Evolutionary conservation across 2,797 vertebrate genomes (phyloP).

Genomic region (Glyptemys insculpta): DNA sequence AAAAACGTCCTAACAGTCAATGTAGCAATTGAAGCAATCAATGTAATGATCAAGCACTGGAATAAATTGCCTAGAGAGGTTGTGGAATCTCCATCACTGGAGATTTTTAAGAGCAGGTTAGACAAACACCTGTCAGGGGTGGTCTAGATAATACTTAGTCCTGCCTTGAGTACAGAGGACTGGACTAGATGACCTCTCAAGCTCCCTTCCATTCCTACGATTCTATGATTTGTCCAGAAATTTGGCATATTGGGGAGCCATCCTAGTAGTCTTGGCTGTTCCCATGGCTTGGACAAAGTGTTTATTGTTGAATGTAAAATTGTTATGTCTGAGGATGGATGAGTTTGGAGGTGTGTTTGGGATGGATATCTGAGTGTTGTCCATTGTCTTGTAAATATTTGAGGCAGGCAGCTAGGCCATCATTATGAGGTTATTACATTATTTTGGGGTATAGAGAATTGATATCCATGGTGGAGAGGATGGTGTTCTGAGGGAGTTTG

Average conservation of each 20-base stretch:
- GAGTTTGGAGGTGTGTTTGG: not conserved
- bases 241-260: not conserved
- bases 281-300: not conserved
- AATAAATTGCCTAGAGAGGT: no score
- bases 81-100: no score
- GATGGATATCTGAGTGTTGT: not conserved
- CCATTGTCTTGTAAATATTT: not conserved
- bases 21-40: no score
- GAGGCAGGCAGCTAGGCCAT: not conserved
- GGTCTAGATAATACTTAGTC: no score
- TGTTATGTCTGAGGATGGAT: not conserved
- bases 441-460: not conserved
- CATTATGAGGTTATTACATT: not conserved
- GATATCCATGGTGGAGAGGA: not conserved
- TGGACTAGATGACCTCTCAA: no score
- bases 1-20: no score
- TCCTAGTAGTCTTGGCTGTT: not conserved
- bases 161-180: no score
- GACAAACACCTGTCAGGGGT: no score
- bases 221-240: no score
- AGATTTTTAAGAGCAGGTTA: no score
- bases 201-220: no score
- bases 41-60: no score
- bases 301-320: not conserved
- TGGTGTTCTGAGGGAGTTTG: not conserved